Base-by-base conservation (phyloP, 2,797 vertebrate genomes). In the Trachops cirrhosus region DNA sequence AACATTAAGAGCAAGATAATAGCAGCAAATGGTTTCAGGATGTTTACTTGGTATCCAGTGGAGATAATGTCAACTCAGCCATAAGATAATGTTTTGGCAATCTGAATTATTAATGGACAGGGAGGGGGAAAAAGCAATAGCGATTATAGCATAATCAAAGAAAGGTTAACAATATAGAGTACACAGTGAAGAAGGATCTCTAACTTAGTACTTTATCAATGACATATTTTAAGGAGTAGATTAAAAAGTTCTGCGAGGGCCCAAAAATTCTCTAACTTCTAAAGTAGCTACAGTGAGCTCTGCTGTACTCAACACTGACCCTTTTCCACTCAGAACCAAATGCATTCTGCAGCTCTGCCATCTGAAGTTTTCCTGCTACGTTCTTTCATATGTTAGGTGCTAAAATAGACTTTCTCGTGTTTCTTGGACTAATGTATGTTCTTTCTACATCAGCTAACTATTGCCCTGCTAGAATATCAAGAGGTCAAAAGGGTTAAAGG, bases 1-100 rank as follows among this genome's bases (percentile, higher is more conserved):
- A 79, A 52, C 22, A 77, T 64, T 52, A 64, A 83, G 12, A 96
- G 34, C 29, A 95, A 80, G 83, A 84, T 82, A 50, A 93, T 0
- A 52, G 77, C 67, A 96, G 88, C 67, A 74, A 94, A 91, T 48
- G 39, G 46, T 44, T 50, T 59, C 48, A 93, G 74, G 78, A 86
- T 68, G 62, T 95, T 82, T 85, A 93, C 64, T 75, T 93, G 48
- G 62, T 46, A 83, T 41, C 91, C 93, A 78, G 5, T 8, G 22
- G 71, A 87, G 26, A 96, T n/a, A 74, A 46, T 10, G 44, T 71
- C 75, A 73, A 52, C 77, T 54, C 46, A 24, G 29, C 14, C 14
- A 37, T 34, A 59, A 74, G 34, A 83, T 34, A 82, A 74, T 64
- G n/a, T n/a, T 22, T 73, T 4, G 90, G 86, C 67, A 68, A 70